Base-by-base conservation (phyloP, 2,797 vertebrate genomes). In the Sphenopsis melanotis region DNA sequence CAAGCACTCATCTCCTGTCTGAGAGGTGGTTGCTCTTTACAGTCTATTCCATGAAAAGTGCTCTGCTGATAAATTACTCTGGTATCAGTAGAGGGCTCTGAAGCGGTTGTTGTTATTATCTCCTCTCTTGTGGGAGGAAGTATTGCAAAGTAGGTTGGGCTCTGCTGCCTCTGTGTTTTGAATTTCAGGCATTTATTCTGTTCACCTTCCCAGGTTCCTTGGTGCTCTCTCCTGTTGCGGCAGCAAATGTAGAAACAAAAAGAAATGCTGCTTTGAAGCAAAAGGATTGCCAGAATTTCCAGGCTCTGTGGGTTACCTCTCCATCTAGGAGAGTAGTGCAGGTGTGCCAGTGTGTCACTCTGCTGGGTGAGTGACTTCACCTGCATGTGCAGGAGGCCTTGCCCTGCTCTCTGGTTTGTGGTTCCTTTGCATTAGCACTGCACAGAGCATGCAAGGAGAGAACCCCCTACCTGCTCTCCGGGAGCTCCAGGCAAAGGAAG, bases 61-160 rank as follows among this genome's bases (percentile, higher is more conserved):
- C 0, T 3, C 44, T 69, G 32, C 64, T 79, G 59, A 70, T 87
- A 55, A 52, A 84, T 87, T n/a, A 57, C 74, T 76, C 39, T 76
- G 69, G 63, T 47, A 15, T 95, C 86, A 93, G 86, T 82, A 83
- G 72, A 91, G 61, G 37, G 72, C 63, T 93, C 75, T 72, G 55
- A 57, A 60, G 66, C 0, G 0, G 0, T 0, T 19, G 29, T 21
- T 90, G 60, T 39, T 49, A 8, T 87, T 82, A 57, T 69, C n/a
- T 61, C 42, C 17, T 9, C 12, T 65, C 68, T 65, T 65, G 3
- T 65, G 63, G 70, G 63, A 87, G 70, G 70, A 82, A 55, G 42
- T 23, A 23, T 9, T 27, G 27, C 7, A 9, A 75, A 72, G 59
- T 22, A 61, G 29, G 32, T 39, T 93, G 87, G 29, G 36, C 39